These are phyloP conservation scores for Genyomyrus donnyi DNA, from an alignment of 2,113 vertebrate genomes.

Conservation along the genomic window DNA sequence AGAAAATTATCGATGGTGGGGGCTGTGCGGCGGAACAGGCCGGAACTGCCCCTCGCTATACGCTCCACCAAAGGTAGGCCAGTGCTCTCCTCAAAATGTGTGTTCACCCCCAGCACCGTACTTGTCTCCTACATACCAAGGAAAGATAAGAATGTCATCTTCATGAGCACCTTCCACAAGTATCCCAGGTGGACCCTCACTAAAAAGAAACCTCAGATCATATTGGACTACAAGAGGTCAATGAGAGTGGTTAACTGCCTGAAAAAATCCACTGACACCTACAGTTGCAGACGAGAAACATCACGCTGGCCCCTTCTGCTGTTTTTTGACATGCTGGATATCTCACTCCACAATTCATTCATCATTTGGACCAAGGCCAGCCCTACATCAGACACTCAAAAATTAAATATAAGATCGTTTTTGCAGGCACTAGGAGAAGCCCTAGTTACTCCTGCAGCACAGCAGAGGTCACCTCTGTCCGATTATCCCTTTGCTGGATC, in stretches of 20 bases:
- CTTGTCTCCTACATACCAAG: background rate
- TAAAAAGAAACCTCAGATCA: background rate
- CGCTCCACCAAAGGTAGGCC: background rate
- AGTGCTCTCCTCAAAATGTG: background rate
- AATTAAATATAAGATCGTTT: background rate
- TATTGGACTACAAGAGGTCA: background rate
- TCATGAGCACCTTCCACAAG: background rate
- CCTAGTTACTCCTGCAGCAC: no score
- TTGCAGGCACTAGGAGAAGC: background rate
- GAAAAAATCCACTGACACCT: background rate
- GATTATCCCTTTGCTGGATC: no score
- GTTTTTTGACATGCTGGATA: background rate
- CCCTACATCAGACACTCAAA: background rate
- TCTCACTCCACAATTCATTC: background rate
- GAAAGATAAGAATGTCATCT: background rate
- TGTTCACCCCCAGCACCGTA: background rate
- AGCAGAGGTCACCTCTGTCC: no score
- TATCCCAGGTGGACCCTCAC: rapidly evolving
- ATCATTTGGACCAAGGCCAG: background rate
- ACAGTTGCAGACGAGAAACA: background rate
- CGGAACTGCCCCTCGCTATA: background rate
- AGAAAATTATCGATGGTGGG: no score
- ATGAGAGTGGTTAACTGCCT: background rate
- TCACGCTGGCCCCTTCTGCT: background rate
- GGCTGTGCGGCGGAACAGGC: background rate